A percentile compares a stretch with the other conserved stretches of the same genome.
Conservation (phyloP, 2,888 invertebrate species). For the Torymus texanus region DNA sequence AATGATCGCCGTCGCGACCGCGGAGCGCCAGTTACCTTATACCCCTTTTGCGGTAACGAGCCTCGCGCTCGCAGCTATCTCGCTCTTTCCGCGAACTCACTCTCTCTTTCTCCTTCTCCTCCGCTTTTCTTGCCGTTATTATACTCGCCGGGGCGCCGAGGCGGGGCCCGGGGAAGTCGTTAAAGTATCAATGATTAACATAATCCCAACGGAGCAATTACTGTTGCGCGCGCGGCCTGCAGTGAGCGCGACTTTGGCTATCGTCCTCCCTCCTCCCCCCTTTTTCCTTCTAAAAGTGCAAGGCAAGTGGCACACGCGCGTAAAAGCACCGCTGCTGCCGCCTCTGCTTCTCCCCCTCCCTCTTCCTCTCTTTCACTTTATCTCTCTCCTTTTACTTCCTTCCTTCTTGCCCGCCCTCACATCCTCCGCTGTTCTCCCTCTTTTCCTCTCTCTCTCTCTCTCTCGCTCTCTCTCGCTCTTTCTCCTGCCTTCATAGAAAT, state of each 20-base stretch:
- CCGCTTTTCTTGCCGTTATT: constrained; percentile 49
- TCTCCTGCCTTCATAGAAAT: constrained; percentile 44
- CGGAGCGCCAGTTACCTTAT: constrained; percentile 36
- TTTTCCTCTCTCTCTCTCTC: background rate
- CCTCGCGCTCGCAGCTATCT: constrained; percentile 18
- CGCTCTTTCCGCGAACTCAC: constrained; percentile 41
- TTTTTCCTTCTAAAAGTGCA: constrained; percentile 41
- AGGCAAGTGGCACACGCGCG: constrained; percentile 50
- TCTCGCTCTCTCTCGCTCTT: background rate
- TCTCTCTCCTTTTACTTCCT: background rate
- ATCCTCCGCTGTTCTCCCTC: background rate
- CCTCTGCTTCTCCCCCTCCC: background rate
- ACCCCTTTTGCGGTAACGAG: constrained; percentile 48
- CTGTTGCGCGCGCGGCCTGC: constrained; percentile 37
- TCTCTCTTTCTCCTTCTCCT: constrained; percentile 36
- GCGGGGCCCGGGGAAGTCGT: constrained; percentile 48
- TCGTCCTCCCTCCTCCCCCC: background rate
- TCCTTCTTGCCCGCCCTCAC: background rate
- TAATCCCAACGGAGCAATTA: constrained; percentile 56
- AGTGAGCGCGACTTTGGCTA: constrained; percentile 36
- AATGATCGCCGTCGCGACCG: constrained; percentile 27
- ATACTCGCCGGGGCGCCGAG: constrained; percentile 8
- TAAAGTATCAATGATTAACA: constrained; percentile 58
- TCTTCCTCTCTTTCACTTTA: background rate
- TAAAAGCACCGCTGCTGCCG: constrained; percentile 24